Evolutionary conservation across 2,797 vertebrate species (phyloP).

Genomic region (Chrysocyon brachyurus): DNA sequence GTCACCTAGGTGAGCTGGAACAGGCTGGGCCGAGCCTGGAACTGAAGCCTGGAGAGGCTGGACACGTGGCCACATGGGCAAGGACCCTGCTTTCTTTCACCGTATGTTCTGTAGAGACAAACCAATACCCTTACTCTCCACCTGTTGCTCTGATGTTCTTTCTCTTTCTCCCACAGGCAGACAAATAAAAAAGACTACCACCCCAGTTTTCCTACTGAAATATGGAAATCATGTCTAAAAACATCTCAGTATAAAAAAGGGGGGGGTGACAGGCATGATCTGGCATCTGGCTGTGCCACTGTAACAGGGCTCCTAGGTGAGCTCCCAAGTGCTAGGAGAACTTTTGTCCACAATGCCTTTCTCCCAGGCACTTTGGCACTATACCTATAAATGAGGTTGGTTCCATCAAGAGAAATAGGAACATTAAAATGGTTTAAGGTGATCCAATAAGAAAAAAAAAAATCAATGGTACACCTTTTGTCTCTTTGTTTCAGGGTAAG

Average conservation of each 20-base stretch:
- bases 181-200: not conserved
- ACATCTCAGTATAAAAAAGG: too few species aligned
- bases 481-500: not conserved
- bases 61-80: not conserved
- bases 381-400: too few species aligned
- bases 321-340: not conserved
- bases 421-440: not conserved
- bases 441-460: not conserved
- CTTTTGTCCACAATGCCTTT: not conserved
- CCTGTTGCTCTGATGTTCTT: not conserved
- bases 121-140: not conserved
- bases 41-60: not conserved
- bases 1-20: not conserved
- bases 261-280: not conserved
- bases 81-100: not conserved
- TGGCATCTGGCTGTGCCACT: not conserved
- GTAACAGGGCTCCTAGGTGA: not conserved
- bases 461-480: not conserved
- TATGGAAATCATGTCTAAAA: not conserved
- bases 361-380: not conserved
- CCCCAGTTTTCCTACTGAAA: not conserved
- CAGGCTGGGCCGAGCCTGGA: not conserved
- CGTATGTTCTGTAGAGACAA: not conserved
- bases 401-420: not conserved
- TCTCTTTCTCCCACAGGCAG: not conserved